These are phyloP conservation scores for Tholera decimalis DNA, from an alignment of 2,888 invertebrate genomes.

Conservation along the genomic window DNA sequence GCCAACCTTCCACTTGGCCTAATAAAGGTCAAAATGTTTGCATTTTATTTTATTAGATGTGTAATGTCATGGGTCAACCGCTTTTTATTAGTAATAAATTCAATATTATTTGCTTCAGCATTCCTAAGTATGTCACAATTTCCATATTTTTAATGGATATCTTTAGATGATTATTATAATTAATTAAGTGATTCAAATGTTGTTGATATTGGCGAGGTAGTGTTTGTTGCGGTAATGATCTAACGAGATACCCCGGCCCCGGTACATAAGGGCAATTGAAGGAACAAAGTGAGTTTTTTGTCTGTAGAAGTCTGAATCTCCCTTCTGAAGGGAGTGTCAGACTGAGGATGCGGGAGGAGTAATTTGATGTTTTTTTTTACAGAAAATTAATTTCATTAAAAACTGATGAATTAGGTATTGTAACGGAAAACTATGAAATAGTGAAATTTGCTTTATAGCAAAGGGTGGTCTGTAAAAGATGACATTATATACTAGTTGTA, in stretches of 20 bases:
- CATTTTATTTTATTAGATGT: conserved; percentile 10
- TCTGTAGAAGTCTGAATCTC: too few relatives aligned
- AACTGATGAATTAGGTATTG: background rate
- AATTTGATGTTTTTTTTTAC: too few relatives aligned
- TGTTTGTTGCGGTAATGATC: too few relatives aligned
- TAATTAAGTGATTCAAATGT: background rate
- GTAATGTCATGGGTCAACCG: conserved; percentile 32
- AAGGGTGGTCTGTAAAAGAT: background rate
- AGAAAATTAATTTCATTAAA: too few relatives aligned
- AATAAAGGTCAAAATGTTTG: conserved; percentile 9
- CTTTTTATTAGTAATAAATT: background rate
- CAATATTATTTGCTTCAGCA: conserved; percentile 9
- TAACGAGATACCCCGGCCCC: too few relatives aligned
- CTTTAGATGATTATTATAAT: too few relatives aligned
- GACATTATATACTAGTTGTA: conserved; percentile 2
- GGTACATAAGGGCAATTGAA: too few relatives aligned
- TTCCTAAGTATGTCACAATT: conserved; percentile 17
- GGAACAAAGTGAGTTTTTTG: too few relatives aligned
- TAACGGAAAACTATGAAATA: background rate
- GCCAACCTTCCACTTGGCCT: conserved; percentile 33
- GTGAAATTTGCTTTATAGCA: background rate
- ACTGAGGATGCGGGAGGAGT: too few relatives aligned
- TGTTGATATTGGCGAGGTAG: background rate
- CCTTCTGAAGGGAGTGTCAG: too few relatives aligned
- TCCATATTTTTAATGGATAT: background rate